Percentiles rank a stretch among this genome's conserved stretches.
Conservation (phyloP, 2,888 invertebrate genomes). For the Drosophila rubida region DNA sequence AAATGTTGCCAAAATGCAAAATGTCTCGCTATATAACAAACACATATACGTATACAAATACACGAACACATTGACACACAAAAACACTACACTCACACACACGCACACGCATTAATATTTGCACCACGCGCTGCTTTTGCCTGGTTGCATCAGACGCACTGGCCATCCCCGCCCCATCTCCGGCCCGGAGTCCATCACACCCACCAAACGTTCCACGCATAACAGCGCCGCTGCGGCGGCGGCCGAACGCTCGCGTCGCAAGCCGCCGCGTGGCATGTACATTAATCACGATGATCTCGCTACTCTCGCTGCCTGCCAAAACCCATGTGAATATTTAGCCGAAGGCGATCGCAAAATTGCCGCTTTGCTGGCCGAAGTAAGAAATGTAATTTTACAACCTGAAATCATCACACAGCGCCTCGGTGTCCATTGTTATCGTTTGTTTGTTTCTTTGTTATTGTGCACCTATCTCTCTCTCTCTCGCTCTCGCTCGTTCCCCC, state of each 20-base stretch:
- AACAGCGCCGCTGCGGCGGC: conserved; percentile 71
- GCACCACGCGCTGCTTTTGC: not conserved
- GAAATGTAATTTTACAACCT: conserved; percentile 82
- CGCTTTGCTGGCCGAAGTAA: conserved; percentile 98
- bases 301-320: conserved; percentile 89
- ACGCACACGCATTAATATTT: not conserved
- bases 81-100: conserved; percentile 3
- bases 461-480: not conserved
- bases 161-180: conserved; percentile 92
- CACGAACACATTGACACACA: conserved; percentile 7
- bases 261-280: conserved; percentile 98
- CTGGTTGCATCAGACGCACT: conserved; percentile 87
- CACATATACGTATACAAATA: not conserved
- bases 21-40: conserved; percentile 6
- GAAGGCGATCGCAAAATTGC: conserved; percentile 97
- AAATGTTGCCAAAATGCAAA: conserved; percentile 27
- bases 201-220: conserved; percentile 82
- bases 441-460: not conserved
- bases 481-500: not conserved
- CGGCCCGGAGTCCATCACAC: conserved; percentile 86
- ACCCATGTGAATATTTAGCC: conserved; percentile 92
- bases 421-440: conserved; percentile 3
- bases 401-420: conserved; percentile 15
- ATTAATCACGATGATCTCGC: conserved; percentile 98
- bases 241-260: conserved; percentile 89